Percentiles rank a stretch among this genome's conserved stretches.
phyloP scores from a whole-genome alignment of 2,888 invertebrate genomes.

The Ophioninae sp. region DNA sequence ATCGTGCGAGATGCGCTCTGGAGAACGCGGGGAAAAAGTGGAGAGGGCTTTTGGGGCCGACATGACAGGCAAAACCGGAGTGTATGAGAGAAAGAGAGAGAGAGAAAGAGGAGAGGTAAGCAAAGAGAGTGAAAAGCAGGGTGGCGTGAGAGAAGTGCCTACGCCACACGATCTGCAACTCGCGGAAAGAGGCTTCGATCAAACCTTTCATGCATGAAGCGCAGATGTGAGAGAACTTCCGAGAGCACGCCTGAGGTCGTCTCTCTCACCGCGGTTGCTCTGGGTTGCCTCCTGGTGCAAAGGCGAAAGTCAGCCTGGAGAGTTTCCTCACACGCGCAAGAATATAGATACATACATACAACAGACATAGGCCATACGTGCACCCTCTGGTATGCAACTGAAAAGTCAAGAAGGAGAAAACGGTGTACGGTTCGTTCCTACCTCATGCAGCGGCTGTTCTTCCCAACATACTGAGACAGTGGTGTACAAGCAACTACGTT shows the following conservation, averaged over 20 bases:
- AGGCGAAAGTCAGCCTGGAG: conserved; percentile 53
- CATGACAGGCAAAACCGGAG: conserved; percentile 10
- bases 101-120: neutral
- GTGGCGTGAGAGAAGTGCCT: conserved; percentile 34
- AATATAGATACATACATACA: neutral
- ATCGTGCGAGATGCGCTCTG: conserved; percentile 18
- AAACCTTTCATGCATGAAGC: conserved; percentile 58
- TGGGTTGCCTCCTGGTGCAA: conserved; percentile 27
- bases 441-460: conserved; percentile 17
- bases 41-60: conserved; percentile 25
- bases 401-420: conserved; percentile 30
- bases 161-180: conserved; percentile 44
- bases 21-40: conserved; percentile 18
- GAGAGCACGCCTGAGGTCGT: conserved; percentile 35
- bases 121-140: conserved; percentile 23
- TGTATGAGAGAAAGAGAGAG: neutral
- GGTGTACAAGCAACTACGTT: conserved; percentile 40
- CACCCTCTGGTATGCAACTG: conserved; percentile 19
- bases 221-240: conserved; percentile 52
- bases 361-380: neutral
- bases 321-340: conserved; percentile 5
- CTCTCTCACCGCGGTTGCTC: conserved; percentile 11
- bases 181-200: conserved; percentile 53
- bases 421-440: conserved; percentile 28
- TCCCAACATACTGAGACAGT: conserved; percentile 29